Evolutionary conservation across 1,140 invertebrate species (phyloP).

Genomic region (Battus philenor): DNA sequence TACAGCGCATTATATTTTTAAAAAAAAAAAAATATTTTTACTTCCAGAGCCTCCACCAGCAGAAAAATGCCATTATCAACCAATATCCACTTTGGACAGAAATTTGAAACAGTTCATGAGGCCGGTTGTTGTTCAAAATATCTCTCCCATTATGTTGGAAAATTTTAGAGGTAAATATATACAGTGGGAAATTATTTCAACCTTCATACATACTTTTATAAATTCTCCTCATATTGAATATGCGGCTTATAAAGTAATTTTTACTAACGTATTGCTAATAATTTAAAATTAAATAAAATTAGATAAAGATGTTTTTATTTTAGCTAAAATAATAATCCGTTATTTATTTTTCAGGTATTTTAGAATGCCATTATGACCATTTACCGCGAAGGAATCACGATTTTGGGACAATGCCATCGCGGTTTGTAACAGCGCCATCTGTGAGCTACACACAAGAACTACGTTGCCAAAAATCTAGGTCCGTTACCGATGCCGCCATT

Average conservation of each 20-base stretch:
- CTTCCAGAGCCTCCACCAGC: conserved; percentile 51
- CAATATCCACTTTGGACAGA: conserved; percentile 61
- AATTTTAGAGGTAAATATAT: conserved; percentile 74
- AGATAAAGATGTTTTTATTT: no score
- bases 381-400: conserved; percentile 54
- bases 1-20: conserved; percentile 16
- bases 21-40: conserved; percentile 27
- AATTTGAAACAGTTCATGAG: conserved; percentile 72
- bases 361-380: conserved; percentile 74
- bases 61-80: conserved; percentile 64
- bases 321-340: no score
- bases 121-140: conserved; percentile 65
- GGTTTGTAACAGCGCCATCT: conserved; percentile 54
- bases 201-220: no score
- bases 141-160: conserved; percentile 73
- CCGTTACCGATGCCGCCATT: conserved; percentile 51
- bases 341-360: conserved; percentile 62
- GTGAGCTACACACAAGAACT: conserved; percentile 39
- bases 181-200: no score
- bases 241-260: no score
- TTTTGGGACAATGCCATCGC: conserved; percentile 34
- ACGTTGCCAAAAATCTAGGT: conserved; percentile 32
- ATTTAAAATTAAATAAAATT: no score
- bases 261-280: no score
- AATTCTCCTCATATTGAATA: no score